Evolutionary conservation across 2,113 vertebrate genomes (phyloP), one percentile per base, ranked within the genome.

Genomic region (Seriola rivoliana): DNA sequence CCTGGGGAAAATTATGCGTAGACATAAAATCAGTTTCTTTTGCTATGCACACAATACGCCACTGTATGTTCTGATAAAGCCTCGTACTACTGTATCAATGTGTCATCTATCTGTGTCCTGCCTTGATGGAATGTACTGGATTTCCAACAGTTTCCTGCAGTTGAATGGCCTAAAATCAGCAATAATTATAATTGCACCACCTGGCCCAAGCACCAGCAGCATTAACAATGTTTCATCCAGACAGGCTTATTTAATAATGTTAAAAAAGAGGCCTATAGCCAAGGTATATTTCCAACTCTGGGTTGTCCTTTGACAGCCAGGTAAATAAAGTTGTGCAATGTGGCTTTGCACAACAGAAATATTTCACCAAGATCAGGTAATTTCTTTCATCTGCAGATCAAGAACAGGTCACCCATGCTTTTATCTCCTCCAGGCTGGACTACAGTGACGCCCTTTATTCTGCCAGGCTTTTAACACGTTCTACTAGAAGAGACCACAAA

Each of bases 101-200:
- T 46, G 14, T 44, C 19, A 29, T 66, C 34, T 32, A n/a, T 59
- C 7, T 50, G 44, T 50, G 32, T 32, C 12, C 12, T 32, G 19
- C 11, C 10, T 46, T 19, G 10, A 54, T 16, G 36, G 64, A 19
- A 34, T 19, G 14, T 44, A 25, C 21, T 17, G 40, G 25, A 60
- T 23, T 0, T 42, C 1, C 40, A 42, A 9, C 8, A 42, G 9
- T 42, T 42, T 42, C 40, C 40, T 42, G 40, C 42, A 50, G 55
- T 69, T 48, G 19, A 60, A 59, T 68, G 14, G 50, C 66, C 40
- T 32, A 10, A 36, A 36, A 11, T 68, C 25, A 60, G 19, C n/a
- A 63, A 63, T 63, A 63, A 44, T 66, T 66, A 46, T 17, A 66
- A 66, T 66, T 46, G 16, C 63, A 66, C 40, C 40, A 46, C 63